Conservation (phyloP, 2,113 vertebrate species). For the Paramisgurnus dabryanus region DNA sequence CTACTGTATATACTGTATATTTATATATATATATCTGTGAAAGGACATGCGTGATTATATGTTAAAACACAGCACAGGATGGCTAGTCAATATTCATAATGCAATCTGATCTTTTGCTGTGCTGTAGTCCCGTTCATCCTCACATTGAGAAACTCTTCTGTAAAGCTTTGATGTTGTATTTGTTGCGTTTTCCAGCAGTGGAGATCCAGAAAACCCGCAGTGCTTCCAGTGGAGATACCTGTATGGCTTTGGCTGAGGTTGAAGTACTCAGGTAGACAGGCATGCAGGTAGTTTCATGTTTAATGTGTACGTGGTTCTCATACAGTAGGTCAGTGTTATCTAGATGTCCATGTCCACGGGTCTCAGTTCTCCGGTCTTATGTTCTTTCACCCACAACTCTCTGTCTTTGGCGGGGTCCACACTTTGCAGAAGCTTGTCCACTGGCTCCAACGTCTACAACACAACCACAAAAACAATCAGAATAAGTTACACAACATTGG, state of each 20-base stretch:
- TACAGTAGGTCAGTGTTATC: conserved; percentile 39
- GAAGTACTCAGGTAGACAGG: conserved; percentile 46
- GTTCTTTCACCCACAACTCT: conserved; percentile 97
- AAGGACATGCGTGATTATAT: conserved; percentile 22
- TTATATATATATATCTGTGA: too few relatives aligned
- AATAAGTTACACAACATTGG: neutral
- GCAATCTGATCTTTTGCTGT: neutral
- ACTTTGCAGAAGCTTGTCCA: conserved; percentile 93
- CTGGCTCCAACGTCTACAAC: conserved; percentile 89
- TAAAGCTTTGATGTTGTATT: conserved; percentile 23
- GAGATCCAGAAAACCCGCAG: conserved; percentile 23
- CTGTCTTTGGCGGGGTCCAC: conserved; percentile 96
- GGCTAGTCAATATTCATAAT: neutral
- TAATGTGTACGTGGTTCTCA: neutral
- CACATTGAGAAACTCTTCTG: neutral
- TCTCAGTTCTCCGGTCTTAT: conserved; percentile 91
- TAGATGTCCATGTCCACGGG: conserved; percentile 98
- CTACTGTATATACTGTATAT: too few relatives aligned
- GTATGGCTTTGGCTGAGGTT: conserved; percentile 52
- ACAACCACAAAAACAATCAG: conserved; percentile 11
- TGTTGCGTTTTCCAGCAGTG: neutral
- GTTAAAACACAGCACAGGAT: neutral
- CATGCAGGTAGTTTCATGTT: conserved; percentile 41
- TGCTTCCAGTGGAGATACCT: conserved; percentile 37
- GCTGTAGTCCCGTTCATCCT: neutral